phyloP scores from a whole-genome alignment of 2,888 invertebrate genomes.

The Drosophila acutilabella region DNA sequence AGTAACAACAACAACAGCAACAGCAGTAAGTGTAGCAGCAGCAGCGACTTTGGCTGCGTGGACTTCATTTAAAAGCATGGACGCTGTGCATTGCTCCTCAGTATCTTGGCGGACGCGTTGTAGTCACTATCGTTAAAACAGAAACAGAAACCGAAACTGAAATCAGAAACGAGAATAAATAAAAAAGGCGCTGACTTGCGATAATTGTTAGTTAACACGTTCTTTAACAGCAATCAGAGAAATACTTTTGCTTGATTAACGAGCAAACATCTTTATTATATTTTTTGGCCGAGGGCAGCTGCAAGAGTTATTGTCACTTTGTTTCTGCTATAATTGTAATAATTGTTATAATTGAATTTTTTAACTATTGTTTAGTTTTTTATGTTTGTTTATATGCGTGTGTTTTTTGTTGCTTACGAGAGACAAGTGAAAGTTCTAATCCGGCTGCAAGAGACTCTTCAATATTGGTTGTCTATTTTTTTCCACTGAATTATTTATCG shows the following conservation, averaged over 20 bases:
- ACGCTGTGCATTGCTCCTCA: constrained; percentile 45
- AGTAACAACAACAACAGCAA: not conserved
- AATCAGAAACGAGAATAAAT: too few relatives aligned
- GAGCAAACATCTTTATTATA: constrained; percentile 20
- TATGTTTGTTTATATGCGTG: constrained; percentile 12
- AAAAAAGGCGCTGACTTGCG: constrained; percentile 7
- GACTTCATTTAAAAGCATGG: constrained; percentile 50
- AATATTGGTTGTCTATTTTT: constrained; percentile 28
- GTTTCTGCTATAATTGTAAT: not conserved
- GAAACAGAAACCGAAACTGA: not conserved
- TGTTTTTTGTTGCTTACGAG: constrained; percentile 47
- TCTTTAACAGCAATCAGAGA: constrained; percentile 36
- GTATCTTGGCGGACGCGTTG: constrained; percentile 63
- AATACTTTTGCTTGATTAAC: constrained; percentile 35
- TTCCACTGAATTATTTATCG: constrained; percentile 55
- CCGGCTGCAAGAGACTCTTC: constrained; percentile 57
- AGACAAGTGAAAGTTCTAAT: constrained; percentile 73
- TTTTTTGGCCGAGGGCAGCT: constrained; percentile 14
- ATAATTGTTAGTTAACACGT: constrained; percentile 54
- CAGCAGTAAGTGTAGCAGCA: not conserved
- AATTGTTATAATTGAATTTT: not conserved
- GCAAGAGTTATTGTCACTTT: not conserved
- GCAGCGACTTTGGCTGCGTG: constrained; percentile 12
- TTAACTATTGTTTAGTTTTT: constrained; percentile 4
- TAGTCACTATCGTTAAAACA: constrained; percentile 40